These are phyloP conservation scores for Dyspetes luteomarginatus DNA, from an alignment of 2,888 invertebrate genomes.

Conservation along the genomic window DNA sequence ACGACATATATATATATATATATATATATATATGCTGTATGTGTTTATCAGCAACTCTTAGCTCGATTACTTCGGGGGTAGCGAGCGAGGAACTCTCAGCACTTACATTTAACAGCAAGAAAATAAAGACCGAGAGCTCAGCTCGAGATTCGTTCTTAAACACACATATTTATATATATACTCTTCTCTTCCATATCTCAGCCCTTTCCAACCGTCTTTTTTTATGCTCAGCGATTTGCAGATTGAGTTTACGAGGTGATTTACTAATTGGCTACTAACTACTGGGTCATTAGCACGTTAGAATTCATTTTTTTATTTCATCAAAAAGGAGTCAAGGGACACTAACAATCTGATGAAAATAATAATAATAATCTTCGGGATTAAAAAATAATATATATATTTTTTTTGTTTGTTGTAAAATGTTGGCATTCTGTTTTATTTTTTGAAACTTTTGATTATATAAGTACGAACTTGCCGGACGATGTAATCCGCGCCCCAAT, in stretches of 20 bases:
- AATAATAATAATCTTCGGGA: background rate
- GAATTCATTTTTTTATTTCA: no score
- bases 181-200: background rate
- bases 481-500: background rate
- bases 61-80: slow-evolving; percentile 38
- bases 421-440: background rate
- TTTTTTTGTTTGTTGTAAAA: background rate
- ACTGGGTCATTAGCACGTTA: background rate
- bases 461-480: slow-evolving; percentile 23
- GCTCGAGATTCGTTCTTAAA: no score
- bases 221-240: background rate
- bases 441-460: background rate
- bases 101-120: slow-evolving; percentile 27
- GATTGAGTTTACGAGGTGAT: background rate
- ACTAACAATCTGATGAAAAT: background rate
- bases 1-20: background rate
- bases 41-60: slow-evolving; percentile 30
- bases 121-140: slow-evolving; percentile 1
- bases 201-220: background rate
- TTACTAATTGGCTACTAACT: background rate
- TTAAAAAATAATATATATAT: background rate
- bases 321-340: no score
- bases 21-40: background rate
- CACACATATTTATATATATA: background rate
- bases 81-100: slow-evolving; percentile 3